phyloP scores from a whole-genome alignment of 1,140 invertebrate genomes.

The Thalassaphorura encarpata region DNA sequence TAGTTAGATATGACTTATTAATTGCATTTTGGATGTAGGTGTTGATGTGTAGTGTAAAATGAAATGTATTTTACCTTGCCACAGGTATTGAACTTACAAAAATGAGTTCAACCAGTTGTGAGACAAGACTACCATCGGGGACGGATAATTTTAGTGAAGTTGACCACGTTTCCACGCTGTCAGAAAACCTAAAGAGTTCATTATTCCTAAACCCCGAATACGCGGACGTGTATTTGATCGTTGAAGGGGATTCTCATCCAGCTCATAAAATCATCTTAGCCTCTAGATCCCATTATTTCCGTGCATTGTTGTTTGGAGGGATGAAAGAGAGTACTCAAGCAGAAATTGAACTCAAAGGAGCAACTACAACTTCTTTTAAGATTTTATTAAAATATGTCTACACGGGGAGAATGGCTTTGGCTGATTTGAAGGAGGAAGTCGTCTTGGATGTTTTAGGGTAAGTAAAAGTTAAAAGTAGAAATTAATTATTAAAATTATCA shows the following conservation, averaged over 20 bases:
- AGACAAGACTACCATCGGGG: conserved; percentile 14
- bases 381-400: conserved; percentile 90
- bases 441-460: conserved; percentile 70
- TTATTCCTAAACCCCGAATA: conserved; percentile 50
- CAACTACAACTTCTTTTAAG: conserved; percentile 81
- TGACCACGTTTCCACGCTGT: conserved; percentile 48
- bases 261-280: conserved; percentile 87
- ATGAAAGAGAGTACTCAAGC: conserved; percentile 70
- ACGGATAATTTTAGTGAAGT: conserved; percentile 37
- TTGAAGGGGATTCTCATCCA: conserved; percentile 68
- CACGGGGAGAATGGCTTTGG: conserved; percentile 75
- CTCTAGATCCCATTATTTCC: conserved; percentile 74
- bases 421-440: conserved; percentile 70
- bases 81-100: not conserved
- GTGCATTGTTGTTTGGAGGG: conserved; percentile 53
- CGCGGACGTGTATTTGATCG: conserved; percentile 79
- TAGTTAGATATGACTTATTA: too few relatives aligned
- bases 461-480: not conserved
- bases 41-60: too few relatives aligned
- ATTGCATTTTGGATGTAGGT: too few relatives aligned
- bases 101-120: conserved; percentile 30
- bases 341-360: conserved; percentile 75
- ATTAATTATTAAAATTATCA: not conserved
- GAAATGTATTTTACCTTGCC: too few relatives aligned
- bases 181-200: conserved; percentile 42